Conservation (phyloP, 1,140 invertebrate species). For the Drosophila equinoxialis region DNA sequence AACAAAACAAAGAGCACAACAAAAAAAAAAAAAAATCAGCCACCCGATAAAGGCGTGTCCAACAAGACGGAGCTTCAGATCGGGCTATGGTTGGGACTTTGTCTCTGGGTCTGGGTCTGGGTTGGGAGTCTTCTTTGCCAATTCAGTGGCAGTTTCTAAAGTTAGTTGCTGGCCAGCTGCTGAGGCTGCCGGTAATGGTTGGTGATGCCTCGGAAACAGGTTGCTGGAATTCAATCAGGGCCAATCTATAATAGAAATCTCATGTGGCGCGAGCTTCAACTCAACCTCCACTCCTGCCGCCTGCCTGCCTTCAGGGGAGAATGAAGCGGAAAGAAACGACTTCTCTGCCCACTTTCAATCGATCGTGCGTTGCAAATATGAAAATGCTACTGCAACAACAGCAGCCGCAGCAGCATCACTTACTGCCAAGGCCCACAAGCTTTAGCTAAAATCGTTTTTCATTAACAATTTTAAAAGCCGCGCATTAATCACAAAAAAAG, state of each 20-base stretch:
- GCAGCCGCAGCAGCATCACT: constrained; percentile 26
- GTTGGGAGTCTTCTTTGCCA: constrained; percentile 6
- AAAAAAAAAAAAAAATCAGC: constrained; percentile 3
- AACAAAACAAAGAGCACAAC: constrained; percentile 17
- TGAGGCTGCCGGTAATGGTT: constrained; percentile 11
- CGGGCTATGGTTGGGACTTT: too few species aligned
- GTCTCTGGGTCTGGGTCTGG: not conserved
- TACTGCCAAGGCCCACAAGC: constrained; percentile 48
- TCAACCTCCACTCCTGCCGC: constrained; percentile 29
- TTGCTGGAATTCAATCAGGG: constrained; percentile 79
- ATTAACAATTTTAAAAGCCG: constrained; percentile 82
- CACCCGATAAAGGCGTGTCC: constrained; percentile 55
- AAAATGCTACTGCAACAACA: constrained; percentile 72
- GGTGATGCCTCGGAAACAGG: constrained; percentile 56
- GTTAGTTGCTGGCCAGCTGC: constrained; percentile 37
- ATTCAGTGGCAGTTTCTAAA: constrained; percentile 50
- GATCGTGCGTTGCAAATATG: constrained; percentile 81
- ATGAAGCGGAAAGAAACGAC: constrained; percentile 22
- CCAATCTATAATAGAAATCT: constrained; percentile 81
- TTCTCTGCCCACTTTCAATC: constrained; percentile 72
- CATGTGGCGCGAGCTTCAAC: constrained; percentile 68
- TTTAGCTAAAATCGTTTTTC: constrained; percentile 76
- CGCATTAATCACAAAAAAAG: constrained; percentile 70
- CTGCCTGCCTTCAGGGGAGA: constrained; percentile 21
- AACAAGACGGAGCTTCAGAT: constrained; percentile 12